A percentile compares a stretch with the other conserved stretches of the same genome.
phyloP scores from a whole-genome alignment of 2,888 invertebrate genomes.

The Kuschelorhynchus macadamiae region DNA sequence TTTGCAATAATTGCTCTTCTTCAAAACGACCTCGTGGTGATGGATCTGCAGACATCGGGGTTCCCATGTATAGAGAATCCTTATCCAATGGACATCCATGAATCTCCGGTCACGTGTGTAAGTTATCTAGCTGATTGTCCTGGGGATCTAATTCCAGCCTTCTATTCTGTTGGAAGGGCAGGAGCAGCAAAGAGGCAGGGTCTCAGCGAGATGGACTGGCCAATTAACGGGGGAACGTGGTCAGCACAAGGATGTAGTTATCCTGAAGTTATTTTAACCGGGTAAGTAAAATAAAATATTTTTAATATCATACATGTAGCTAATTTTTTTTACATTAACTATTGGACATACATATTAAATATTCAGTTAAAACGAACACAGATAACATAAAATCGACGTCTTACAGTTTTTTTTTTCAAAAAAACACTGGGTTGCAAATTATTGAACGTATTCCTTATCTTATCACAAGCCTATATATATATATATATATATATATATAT shows the following conservation, averaged over 20 bases:
- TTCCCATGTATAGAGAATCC: constrained; percentile 99
- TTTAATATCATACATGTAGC: no score
- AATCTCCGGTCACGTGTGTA: constrained; percentile 97
- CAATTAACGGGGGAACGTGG: constrained; percentile 96
- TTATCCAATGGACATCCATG: constrained; percentile 99
- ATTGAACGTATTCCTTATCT: no score
- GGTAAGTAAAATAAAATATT: constrained; percentile 72
- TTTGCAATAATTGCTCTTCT: constrained; percentile 97
- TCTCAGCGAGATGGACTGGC: constrained; percentile 96
- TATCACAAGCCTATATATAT: no score
- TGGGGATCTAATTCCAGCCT: constrained; percentile 96
- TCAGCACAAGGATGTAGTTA: constrained; percentile 96
- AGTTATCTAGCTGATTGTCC: constrained; percentile 98
- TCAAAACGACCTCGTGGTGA: constrained; percentile 97
- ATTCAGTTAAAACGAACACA: no score
- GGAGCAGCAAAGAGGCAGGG: constrained; percentile 81
- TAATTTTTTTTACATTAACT: no score
- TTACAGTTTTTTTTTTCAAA: no score
- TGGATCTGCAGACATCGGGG: constrained; percentile 94
- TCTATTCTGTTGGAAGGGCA: constrained; percentile 93
- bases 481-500: no score
- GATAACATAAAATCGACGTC: no score
- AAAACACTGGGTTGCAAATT: no score
- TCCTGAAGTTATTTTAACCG: constrained; percentile 98
- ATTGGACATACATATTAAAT: no score